phyloP scores from a whole-genome alignment of 2,797 vertebrate genomes.

The Pantherophis vulpinus region DNA sequence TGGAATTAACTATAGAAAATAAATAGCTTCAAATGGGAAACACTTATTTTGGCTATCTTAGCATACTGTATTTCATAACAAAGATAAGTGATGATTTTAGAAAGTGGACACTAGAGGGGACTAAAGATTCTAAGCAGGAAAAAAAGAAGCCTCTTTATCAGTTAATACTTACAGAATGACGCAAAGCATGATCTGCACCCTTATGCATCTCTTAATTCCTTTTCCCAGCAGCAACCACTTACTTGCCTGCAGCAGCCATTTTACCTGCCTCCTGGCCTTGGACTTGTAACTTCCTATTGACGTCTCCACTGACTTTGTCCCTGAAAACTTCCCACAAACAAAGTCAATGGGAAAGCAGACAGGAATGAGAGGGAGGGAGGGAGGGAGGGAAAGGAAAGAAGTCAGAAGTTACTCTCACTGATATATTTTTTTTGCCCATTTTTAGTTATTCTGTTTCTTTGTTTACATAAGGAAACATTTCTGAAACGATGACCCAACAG shows the following conservation, averaged over 20 bases:
- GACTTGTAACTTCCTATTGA: background rate
- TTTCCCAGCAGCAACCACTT: background rate
- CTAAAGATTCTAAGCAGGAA: background rate
- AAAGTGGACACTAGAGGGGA: background rate
- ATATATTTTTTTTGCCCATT: background rate
- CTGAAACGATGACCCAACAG: background rate
- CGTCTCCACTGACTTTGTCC: background rate
- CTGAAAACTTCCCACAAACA: background rate
- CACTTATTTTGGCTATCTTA: background rate
- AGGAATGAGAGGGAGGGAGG: background rate
- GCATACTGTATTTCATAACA: background rate
- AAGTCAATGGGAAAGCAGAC: background rate
- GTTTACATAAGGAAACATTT: background rate
- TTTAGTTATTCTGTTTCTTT: background rate
- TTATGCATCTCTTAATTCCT: background rate
- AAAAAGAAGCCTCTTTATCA: background rate
- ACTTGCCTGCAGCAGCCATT: background rate
- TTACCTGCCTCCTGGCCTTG: background rate
- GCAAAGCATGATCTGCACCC: background rate
- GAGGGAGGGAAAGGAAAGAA: background rate
- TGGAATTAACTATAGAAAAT: background rate
- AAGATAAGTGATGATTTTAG: background rate
- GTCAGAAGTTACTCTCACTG: too few species aligned
- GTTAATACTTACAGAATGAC: background rate
- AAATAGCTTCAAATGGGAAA: background rate